Evolutionary conservation across 2,888 invertebrate species (phyloP).

Genomic region (Lasius platythorax): DNA sequence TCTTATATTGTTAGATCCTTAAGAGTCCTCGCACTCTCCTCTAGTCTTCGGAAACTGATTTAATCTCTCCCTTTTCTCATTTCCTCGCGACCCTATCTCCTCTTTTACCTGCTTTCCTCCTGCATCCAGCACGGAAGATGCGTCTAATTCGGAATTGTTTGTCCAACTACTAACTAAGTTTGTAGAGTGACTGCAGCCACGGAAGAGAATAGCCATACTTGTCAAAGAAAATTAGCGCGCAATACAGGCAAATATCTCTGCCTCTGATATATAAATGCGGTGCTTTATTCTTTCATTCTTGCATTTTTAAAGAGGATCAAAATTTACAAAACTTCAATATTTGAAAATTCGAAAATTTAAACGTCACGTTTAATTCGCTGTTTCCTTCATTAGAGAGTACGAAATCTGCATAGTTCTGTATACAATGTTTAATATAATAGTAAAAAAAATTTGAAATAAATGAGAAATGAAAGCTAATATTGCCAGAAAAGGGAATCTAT

Average conservation of each 20-base stretch:
- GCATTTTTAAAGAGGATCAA: not conserved
- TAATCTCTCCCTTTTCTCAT: conserved; percentile 4
- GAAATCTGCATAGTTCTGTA: conserved; percentile 5
- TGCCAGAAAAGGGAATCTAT: not conserved
- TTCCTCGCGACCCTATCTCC: not conserved
- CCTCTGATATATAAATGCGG: not conserved
- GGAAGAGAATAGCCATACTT: not conserved
- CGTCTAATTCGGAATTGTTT: conserved; percentile 81
- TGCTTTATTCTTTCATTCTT: not conserved
- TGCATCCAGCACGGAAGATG: conserved; percentile 57
- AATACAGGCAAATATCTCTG: not conserved
- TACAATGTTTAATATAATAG: not conserved
- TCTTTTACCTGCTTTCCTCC: conserved; percentile 20
- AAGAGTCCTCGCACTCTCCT: not conserved
- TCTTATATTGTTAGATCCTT: not conserved
- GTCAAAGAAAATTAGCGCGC: conserved; percentile 2
- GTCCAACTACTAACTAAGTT: conserved; percentile 82
- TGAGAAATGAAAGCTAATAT: not conserved
- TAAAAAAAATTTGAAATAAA: not conserved
- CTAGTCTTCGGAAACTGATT: conserved; percentile 2
- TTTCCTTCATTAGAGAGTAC: not conserved
- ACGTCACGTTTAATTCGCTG: not conserved
- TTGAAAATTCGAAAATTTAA: not conserved
- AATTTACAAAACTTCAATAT: not conserved
- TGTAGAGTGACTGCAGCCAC: conserved; percentile 47